phyloP scores from a whole-genome alignment of 2,113 vertebrate genomes.

The Gymnorhina tibicen region DNA sequence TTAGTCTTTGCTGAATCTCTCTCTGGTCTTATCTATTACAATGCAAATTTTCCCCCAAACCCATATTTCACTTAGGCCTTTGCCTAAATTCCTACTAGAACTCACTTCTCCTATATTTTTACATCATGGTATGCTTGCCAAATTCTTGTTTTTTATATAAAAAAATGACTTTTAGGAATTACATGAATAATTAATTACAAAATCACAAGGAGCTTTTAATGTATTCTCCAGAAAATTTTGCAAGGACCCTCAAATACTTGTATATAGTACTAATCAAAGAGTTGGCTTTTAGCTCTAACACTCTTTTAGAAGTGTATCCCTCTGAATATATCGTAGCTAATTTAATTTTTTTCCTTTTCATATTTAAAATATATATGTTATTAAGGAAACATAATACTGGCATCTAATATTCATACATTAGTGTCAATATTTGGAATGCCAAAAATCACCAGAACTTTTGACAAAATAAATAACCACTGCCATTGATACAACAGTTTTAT shows the following conservation, averaged over 20 bases:
- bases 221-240: background rate
- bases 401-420: background rate
- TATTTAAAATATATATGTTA: background rate
- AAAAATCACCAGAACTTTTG: background rate
- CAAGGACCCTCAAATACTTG: background rate
- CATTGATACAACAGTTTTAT: background rate
- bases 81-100: background rate
- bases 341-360: background rate
- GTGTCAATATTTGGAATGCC: background rate
- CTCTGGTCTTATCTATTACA: background rate
- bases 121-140: background rate
- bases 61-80: background rate
- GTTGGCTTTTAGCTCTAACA: background rate
- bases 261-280: background rate
- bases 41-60: background rate
- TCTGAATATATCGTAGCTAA: background rate
- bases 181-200: background rate
- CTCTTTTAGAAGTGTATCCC: background rate
- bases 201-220: background rate
- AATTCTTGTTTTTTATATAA: background rate
- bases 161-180: background rate
- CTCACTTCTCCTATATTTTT: background rate
- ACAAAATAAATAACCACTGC: background rate
- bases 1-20: background rate
- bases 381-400: background rate